Evolutionary conservation across 2,888 invertebrate species (phyloP).

Genomic region (Tethea ocularis): DNA sequence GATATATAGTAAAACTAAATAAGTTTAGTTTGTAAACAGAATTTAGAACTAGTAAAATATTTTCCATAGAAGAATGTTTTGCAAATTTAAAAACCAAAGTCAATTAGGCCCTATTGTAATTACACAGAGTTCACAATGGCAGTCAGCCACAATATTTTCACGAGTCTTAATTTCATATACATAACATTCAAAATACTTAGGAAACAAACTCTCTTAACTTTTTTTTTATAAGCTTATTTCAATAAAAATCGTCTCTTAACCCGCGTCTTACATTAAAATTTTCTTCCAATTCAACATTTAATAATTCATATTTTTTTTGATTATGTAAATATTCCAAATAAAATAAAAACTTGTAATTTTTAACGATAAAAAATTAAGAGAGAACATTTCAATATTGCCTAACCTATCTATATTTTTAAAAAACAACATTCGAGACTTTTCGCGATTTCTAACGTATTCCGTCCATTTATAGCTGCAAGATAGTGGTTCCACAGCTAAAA

Average conservation of each 20-base stretch:
- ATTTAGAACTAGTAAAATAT: no score
- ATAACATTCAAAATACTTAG: not conserved
- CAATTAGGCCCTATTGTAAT: no score
- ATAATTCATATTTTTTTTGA: no score
- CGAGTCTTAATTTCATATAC: not conserved
- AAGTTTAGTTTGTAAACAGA: no score
- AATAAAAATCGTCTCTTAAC: not conserved
- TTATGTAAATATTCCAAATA: not conserved
- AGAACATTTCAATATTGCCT: slow-evolving; percentile 18
- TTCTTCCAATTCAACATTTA: not conserved
- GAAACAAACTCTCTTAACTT: not conserved
- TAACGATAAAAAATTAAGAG: not conserved
- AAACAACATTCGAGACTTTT: slow-evolving; percentile 6
- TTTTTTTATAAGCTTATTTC: not conserved
- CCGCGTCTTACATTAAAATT: not conserved
- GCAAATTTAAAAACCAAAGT: no score
- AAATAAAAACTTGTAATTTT: not conserved
- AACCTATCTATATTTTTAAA: slow-evolving; percentile 15
- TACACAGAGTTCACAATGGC: not conserved
- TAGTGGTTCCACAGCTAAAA: slow-evolving; percentile 74
- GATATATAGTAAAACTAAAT: no score
- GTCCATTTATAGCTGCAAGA: slow-evolving; percentile 65
- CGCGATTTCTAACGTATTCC: not conserved
- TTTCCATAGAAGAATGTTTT: no score
- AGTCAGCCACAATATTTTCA: not conserved